These are phyloP conservation scores for Helogale parvula DNA, from an alignment of 2,113 vertebrate species.

Conservation along the genomic window DNA sequence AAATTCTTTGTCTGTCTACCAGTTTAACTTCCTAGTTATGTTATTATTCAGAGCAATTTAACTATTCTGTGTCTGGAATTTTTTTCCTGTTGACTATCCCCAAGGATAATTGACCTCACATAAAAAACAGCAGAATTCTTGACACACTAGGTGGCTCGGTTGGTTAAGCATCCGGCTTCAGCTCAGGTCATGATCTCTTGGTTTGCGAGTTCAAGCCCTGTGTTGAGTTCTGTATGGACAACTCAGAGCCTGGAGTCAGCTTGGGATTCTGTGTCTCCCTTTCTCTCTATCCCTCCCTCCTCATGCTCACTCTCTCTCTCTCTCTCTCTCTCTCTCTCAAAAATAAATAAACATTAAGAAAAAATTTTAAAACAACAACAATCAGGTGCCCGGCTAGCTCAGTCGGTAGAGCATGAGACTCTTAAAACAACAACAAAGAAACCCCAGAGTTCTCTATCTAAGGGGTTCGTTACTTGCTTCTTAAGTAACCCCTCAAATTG, in stretches of 20 bases:
- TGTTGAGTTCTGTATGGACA: no score
- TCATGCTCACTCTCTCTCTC: no score
- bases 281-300: no score
- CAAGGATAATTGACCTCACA: background rate
- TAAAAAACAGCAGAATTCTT: background rate
- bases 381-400: conserved; percentile 89
- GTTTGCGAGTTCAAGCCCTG: no score
- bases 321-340: no score
- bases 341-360: no score
- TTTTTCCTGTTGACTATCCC: background rate
- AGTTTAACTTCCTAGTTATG: background rate
- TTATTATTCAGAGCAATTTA: background rate
- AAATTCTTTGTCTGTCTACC: background rate
- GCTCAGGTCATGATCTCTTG: no score
- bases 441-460: background rate
- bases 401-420: conserved; percentile 97
- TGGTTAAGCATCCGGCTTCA: no score
- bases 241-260: no score
- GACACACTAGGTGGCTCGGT: no score
- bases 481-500: background rate
- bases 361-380: no score
- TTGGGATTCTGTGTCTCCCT: no score
- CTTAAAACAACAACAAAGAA: conserved; percentile 69
- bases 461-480: background rate
- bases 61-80: background rate